phyloP scores from a whole-genome alignment of 2,113 vertebrate species.

The Pavo muticus region DNA sequence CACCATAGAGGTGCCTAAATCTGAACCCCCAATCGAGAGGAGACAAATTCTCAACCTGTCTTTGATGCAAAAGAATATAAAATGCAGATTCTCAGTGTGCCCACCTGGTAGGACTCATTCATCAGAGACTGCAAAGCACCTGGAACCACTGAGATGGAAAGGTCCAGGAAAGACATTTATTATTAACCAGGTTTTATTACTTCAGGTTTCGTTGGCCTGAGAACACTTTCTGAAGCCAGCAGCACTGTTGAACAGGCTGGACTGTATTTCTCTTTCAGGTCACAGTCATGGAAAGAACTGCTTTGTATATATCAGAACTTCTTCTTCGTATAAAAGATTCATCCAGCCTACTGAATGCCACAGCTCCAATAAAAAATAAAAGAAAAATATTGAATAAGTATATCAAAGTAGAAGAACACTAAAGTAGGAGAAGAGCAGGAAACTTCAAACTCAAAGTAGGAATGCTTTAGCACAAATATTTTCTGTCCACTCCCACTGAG shows the following conservation, averaged over 20 bases:
- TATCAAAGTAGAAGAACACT: background rate
- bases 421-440: slow-evolving; percentile 15
- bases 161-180: background rate
- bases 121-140: background rate
- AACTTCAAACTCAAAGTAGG: slow-evolving; percentile 47
- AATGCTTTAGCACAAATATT: slow-evolving; percentile 23
- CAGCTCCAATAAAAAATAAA: background rate
- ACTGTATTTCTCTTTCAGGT: background rate
- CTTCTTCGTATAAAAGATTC: background rate
- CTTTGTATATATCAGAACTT: background rate
- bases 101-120: background rate
- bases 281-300: background rate
- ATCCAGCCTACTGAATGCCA: background rate
- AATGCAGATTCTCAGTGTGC: background rate
- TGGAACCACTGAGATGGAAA: background rate
- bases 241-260: background rate
- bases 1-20: background rate
- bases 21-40: background rate
- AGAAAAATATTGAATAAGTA: background rate
- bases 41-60: background rate
- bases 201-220: background rate
- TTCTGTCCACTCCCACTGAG: background rate
- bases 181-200: background rate
- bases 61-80: background rate
- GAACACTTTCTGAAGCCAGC: background rate